These are phyloP conservation scores for Pipistrellus kuhlii DNA, from an alignment of 2,797 vertebrate genomes.

Conservation along the genomic window DNA sequence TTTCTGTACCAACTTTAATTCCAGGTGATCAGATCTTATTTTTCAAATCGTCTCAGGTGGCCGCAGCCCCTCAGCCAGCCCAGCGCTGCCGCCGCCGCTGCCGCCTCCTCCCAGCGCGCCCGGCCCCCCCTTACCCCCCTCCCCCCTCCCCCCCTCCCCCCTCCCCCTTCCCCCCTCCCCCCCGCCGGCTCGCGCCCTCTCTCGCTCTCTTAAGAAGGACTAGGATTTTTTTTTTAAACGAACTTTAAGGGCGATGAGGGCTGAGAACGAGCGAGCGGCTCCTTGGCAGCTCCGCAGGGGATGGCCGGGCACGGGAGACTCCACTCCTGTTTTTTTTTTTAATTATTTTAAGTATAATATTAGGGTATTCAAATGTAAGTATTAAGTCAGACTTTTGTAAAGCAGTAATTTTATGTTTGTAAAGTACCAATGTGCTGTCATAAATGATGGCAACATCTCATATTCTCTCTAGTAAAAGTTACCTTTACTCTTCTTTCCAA, in stretches of 20 bases:
- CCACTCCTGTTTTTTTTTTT: slow-evolving; percentile 40
- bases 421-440: slow-evolving; percentile 55
- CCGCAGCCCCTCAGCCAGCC: slow-evolving; percentile 2
- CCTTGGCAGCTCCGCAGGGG: fast-evolving
- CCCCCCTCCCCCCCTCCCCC: background rate
- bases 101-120: background rate
- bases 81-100: too few species aligned
- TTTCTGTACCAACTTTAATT: slow-evolving; percentile 69
- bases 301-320: background rate
- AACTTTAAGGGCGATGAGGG: slow-evolving; percentile 50
- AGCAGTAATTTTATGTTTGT: slow-evolving; percentile 73
- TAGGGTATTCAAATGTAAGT: slow-evolving; percentile 68
- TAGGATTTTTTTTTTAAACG: background rate
- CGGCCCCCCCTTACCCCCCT: too few species aligned
- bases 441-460: slow-evolving; percentile 67
- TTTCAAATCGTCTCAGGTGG: background rate
- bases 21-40: slow-evolving; percentile 70
- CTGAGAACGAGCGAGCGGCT: fast-evolving
- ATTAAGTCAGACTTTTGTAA: slow-evolving; percentile 59
- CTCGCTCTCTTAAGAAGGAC: background rate
- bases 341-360: slow-evolving; percentile 68
- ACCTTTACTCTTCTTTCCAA: slow-evolving; percentile 53
- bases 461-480: slow-evolving; percentile 63
- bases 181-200: background rate
- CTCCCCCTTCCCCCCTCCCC: too few species aligned